Evolutionary conservation across 1,140 invertebrate genomes (phyloP), one percentile per base, ranked within the genome.

Genomic region (Babylonia areolata): DNA sequence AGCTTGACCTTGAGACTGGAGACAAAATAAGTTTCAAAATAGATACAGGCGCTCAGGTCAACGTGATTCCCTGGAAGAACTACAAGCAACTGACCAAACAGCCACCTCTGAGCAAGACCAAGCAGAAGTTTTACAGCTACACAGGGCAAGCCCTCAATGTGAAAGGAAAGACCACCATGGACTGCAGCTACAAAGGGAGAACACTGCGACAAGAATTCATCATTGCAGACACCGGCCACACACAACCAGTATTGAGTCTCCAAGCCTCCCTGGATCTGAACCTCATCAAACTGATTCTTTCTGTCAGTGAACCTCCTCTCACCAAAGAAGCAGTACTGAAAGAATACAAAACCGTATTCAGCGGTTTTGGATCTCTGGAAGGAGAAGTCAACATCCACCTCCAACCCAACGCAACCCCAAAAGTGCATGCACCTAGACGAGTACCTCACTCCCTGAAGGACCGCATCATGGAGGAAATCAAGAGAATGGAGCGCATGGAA

Each of bases 381-480:
- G 85, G 87, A 23, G 40, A 46, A 11, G 46, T 51, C 64, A 69
- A 88, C 40, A 81, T 90, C 3, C 42, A 87, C 31, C n/a, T 87
- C 37, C 78, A 87, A 3, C 51, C 80, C n/a, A 35, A 83, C n/a
- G 87, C 81, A n/a, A 77, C 39, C 77, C 88, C 87, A 33, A 85
- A 82, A 17, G 40, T 88, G 20, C 78, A 88, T 28, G 79, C 82
- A 28, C 87, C 81, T 15, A 80, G 85, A 15, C 28, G 71, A 42
- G 81, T 88, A 3, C 90, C 88, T 5, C 20, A 85, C 0, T 46
- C 86, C n/a, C 35, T 90, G 20, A 33, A 82, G 39, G 28, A 42
- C n/a, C 42, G 31, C 40, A 51, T 90, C 0, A 87, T 93, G 87
- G 81, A 89, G 79, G 87, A 91, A 81, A 39, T 89, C 54, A 58